Evolutionary conservation across 2,113 vertebrate species (phyloP).

Genomic region (Pedionomus torquatus): DNA sequence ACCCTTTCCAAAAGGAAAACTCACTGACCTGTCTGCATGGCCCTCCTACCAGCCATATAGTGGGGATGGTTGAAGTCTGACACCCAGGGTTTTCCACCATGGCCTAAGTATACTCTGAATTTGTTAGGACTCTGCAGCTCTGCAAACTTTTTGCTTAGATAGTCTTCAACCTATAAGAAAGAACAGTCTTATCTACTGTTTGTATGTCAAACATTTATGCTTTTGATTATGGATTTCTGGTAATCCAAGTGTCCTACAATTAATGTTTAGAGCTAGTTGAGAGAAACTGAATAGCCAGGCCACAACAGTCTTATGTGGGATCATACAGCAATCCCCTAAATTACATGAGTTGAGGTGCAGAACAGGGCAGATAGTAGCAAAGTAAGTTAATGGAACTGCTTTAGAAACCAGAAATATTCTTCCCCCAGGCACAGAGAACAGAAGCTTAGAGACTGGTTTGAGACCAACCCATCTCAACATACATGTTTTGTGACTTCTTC

Average conservation of each 20-base stretch:
- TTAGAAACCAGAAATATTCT: background rate
- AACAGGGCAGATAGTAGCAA: background rate
- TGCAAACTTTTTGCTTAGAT: slow-evolving; percentile 86
- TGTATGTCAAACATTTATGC: background rate
- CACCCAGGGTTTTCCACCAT: slow-evolving; percentile 95
- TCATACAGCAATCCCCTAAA: background rate
- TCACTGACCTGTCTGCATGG: slow-evolving; percentile 89
- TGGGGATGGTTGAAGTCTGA: slow-evolving; percentile 96
- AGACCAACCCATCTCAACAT: background rate
- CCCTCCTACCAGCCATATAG: slow-evolving; percentile 92
- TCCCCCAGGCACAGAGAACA: background rate
- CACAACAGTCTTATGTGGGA: background rate
- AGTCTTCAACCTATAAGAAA: slow-evolving; percentile 79
- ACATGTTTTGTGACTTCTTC: slow-evolving; percentile 86
- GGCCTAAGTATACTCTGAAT: slow-evolving; percentile 84
- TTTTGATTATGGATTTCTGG: background rate
- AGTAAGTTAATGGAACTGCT: background rate
- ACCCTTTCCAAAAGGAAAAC: background rate
- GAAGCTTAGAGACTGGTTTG: background rate
- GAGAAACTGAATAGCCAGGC: background rate
- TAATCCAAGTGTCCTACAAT: background rate
- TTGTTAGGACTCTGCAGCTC: slow-evolving; percentile 90
- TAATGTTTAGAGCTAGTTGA: background rate
- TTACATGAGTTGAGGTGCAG: background rate
- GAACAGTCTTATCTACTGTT: background rate